Base-by-base conservation (phyloP, 2,113 vertebrate species). In the Pterophyllum scalare region DNA sequence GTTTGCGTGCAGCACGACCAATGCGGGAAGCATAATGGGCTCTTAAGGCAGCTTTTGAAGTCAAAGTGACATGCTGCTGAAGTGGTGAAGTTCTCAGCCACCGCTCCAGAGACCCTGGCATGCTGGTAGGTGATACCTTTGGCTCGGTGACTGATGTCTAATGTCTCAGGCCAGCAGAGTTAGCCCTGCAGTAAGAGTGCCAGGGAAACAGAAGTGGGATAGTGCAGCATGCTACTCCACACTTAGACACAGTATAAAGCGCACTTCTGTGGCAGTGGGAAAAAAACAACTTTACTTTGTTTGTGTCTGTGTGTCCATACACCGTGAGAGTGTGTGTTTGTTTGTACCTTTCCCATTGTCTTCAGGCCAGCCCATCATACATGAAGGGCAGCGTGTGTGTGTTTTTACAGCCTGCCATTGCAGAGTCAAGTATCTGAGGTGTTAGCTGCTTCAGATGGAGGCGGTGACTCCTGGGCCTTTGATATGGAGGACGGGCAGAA, bases 371-470 rank as follows among this genome's bases (percentile, higher is more conserved):
- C 7, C 24, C 60, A 81, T 84, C 62, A 13, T 82, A 56, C 54
- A 59, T 31, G 22, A 40, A 82, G 24, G 31, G 24, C 33, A 24
- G 64, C 78, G 59, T 59, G 57, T 85, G 67, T 82, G 59, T 72
- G 83, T 81, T 76, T 94, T 96, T 95, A 95, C 78, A 83, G 88
- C 86, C 88, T 83, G 56, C 64, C 57, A 14, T 86, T 65, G 81
- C 85, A 80, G 81, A 91, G 88, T 85, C 83, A 90, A 93, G 90
- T 87, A 87, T 84, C 77, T n/a, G 89, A 94, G 93, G 94, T 93
- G 93, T 92, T 58, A 90, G 86, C 76, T 75, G 80, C 82, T 90
- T 92, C 76, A 88, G 88, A 92, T 58, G 80, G 85, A 90, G 83
- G 84, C 38, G 81, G 77, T 82, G 87, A 82, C 85, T 85, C 64